Conservation (phyloP, 2,888 invertebrate genomes). For the Zygogramma bicolorata region DNA sequence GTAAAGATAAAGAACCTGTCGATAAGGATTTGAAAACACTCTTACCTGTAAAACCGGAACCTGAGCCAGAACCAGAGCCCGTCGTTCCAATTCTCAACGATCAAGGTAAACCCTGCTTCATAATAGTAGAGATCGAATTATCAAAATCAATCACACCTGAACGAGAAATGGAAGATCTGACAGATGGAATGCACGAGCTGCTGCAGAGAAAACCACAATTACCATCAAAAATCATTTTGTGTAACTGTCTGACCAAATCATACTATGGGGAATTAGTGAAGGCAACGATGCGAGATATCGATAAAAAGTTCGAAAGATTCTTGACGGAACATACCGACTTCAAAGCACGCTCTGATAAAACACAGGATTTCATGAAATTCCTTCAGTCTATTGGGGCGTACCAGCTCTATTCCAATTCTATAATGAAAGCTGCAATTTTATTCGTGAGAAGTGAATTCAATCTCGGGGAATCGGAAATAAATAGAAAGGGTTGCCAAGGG, state of each 20-base stretch:
- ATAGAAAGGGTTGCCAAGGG: conserved; percentile 47
- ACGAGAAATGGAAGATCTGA: conserved; percentile 58
- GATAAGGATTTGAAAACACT: conserved; percentile 25
- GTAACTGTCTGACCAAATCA: conserved; percentile 51
- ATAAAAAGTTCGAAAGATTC: conserved; percentile 54
- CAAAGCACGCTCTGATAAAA: conserved; percentile 27
- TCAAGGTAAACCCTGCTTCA: conserved; percentile 59
- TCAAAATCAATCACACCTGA: conserved; percentile 54
- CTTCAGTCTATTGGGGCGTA: conserved; percentile 51
- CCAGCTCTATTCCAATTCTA: conserved; percentile 56
- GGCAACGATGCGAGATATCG: conserved; percentile 56
- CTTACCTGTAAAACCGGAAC: conserved; percentile 27
- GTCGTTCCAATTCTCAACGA: conserved; percentile 59
- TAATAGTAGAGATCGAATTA: conserved; percentile 62
- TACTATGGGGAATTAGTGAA: conserved; percentile 57
- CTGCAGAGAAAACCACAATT: background rate
- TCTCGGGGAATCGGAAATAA: conserved; percentile 37
- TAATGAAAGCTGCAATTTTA: conserved; percentile 54
- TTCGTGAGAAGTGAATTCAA: conserved; percentile 53
- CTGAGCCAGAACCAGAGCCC: conserved; percentile 53
- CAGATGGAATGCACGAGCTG: conserved; percentile 31
- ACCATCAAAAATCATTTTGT: conserved; percentile 45
- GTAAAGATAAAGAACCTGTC: conserved; percentile 9
- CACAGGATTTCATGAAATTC: conserved; percentile 48
- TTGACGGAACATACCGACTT: conserved; percentile 41